Evolutionary conservation across 2,888 invertebrate species (phyloP).

Genomic region (Limenitis arthemis): DNA sequence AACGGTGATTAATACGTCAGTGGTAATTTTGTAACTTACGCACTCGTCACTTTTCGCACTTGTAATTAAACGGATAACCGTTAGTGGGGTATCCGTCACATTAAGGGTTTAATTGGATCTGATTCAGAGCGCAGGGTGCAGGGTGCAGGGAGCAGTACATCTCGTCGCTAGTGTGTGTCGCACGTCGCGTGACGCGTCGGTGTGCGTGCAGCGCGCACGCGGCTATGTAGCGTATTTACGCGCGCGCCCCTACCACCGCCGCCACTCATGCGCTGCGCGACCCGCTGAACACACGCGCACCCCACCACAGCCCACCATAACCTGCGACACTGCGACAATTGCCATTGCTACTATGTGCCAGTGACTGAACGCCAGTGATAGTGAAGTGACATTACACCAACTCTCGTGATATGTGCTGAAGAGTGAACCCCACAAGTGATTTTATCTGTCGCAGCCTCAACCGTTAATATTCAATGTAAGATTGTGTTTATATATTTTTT

Average conservation of each 20-base stretch:
- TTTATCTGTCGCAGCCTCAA: slow-evolving; percentile 59
- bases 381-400: slow-evolving; percentile 56
- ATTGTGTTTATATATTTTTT: slow-evolving; percentile 39
- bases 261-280: slow-evolving; percentile 69
- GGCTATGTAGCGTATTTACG: slow-evolving; percentile 63
- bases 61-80: slow-evolving; percentile 8
- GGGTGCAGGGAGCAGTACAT: slow-evolving; percentile 7
- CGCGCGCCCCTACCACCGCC: slow-evolving; percentile 65
- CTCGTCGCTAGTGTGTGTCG: slow-evolving; percentile 22
- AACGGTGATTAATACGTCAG: not conserved
- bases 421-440: slow-evolving; percentile 50
- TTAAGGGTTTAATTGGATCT: not conserved
- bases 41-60: slow-evolving; percentile 10
- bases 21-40: slow-evolving; percentile 7
- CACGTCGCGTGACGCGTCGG: slow-evolving; percentile 35
- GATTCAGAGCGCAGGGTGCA: not conserved
- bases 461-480: slow-evolving; percentile 65
- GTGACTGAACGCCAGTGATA: slow-evolving; percentile 55
- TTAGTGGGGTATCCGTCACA: slow-evolving; percentile 19
- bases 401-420: slow-evolving; percentile 60
- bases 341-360: slow-evolving; percentile 53
- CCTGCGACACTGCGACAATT: slow-evolving; percentile 42
- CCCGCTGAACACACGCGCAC: slow-evolving; percentile 63
- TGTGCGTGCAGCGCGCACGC: slow-evolving; percentile 45
- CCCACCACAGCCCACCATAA: slow-evolving; percentile 42